These are phyloP conservation scores for Fulica atra DNA, from an alignment of 2,113 vertebrate genomes.

Conservation along the genomic window DNA sequence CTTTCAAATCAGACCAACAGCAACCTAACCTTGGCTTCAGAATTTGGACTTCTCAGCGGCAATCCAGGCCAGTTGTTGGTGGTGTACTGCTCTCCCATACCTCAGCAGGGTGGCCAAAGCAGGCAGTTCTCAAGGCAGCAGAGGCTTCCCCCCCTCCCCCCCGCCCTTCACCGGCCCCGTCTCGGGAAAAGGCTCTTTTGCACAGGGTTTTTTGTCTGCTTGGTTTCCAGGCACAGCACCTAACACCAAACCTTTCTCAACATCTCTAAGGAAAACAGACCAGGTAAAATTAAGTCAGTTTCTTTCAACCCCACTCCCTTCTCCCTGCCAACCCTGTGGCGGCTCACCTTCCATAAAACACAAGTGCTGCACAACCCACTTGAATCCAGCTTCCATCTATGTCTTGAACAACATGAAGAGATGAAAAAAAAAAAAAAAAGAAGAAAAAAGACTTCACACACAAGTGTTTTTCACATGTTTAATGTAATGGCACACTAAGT, in stretches of 20 bases:
- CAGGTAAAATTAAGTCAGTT: background rate
- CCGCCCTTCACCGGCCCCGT: too few species aligned
- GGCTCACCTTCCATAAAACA: background rate
- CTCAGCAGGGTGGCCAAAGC: background rate
- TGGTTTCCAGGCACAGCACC: background rate
- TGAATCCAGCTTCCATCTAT: background rate
- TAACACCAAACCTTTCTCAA: background rate
- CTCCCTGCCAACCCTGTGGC: background rate
- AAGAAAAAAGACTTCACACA: background rate
- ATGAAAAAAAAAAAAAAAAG: background rate
- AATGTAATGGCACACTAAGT: constrained; percentile 40
- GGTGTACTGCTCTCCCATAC: accelerated
- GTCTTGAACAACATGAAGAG: background rate
- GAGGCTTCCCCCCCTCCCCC: background rate
- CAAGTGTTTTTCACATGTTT: background rate
- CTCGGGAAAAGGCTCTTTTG: background rate
- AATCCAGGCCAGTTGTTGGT: accelerated
- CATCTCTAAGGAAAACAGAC: background rate
- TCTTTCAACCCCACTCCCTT: background rate
- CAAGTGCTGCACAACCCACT: background rate
- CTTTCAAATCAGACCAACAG: background rate
- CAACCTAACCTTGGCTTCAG: background rate
- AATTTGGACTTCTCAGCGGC: accelerated
- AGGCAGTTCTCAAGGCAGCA: background rate
- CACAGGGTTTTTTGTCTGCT: background rate